Conservation (phyloP, 1,140 invertebrate species). For the Brachionus koreanus region DNA sequence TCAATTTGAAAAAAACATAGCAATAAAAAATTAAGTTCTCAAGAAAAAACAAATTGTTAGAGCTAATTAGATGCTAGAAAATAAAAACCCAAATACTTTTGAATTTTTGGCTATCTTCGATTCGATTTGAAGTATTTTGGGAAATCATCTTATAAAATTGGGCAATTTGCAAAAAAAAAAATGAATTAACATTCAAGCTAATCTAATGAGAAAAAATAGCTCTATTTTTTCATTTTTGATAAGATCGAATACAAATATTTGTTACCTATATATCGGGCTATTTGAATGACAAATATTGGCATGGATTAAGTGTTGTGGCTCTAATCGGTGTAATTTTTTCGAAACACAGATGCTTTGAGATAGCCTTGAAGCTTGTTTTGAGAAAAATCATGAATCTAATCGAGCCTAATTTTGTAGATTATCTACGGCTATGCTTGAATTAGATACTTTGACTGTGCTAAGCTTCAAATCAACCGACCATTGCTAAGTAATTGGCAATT, state of each 20-base stretch:
- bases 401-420: neutral
- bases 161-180: neutral
- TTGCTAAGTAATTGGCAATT: neutral
- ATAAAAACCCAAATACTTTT: too few relatives aligned
- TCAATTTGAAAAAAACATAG: neutral
- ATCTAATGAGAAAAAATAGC: neutral
- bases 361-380: neutral
- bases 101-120: neutral
- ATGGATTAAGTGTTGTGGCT: neutral
- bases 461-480: neutral
- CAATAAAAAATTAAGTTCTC: neutral
- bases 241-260: slow-evolving; percentile 3
- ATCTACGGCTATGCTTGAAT: neutral
- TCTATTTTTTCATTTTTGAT: neutral
- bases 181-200: neutral
- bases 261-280: neutral
- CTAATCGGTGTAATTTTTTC: neutral
- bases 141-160: too few relatives aligned
- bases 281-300: neutral
- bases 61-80: neutral
- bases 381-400: neutral
- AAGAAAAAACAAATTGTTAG: neutral
- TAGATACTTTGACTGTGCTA: neutral
- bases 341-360: neutral
- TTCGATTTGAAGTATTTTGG: neutral